Conservation (phyloP, 1,140 invertebrate species). For the Diorhabda sublineata region DNA sequence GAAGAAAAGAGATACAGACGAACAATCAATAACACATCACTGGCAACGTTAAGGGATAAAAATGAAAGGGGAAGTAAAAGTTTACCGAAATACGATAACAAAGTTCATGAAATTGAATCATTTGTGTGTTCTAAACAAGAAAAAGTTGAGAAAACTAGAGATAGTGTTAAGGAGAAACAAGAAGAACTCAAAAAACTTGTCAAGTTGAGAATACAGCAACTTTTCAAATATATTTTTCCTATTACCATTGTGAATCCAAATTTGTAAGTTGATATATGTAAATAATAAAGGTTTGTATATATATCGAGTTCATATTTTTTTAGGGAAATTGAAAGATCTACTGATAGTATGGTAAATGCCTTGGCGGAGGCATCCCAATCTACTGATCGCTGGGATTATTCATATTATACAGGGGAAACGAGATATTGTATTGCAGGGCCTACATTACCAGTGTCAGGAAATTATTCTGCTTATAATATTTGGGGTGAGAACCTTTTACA, state of each 20-base stretch:
- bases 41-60: slow-evolving; percentile 53
- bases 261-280: slow-evolving; percentile 45
- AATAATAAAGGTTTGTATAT: no score
- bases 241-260: slow-evolving; percentile 57
- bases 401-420: slow-evolving; percentile 60
- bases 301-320: slow-evolving; percentile 15
- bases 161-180: slow-evolving; percentile 53
- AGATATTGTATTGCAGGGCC: slow-evolving; percentile 72
- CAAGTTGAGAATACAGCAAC: slow-evolving; percentile 60
- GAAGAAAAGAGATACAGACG: slow-evolving; percentile 60
- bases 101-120: slow-evolving; percentile 58
- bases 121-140: slow-evolving; percentile 53
- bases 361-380: slow-evolving; percentile 72
- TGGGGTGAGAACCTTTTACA: slow-evolving; percentile 57
- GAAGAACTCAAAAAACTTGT: slow-evolving; percentile 59
- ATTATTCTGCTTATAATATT: slow-evolving; percentile 70
- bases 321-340: slow-evolving; percentile 54
- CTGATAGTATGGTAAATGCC: slow-evolving; percentile 63
- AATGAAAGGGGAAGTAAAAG: slow-evolving; percentile 56
- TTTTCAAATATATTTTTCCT: slow-evolving; percentile 74
- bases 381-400: slow-evolving; percentile 70
- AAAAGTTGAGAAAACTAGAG: slow-evolving; percentile 53
- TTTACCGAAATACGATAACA: slow-evolving; percentile 60
- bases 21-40: slow-evolving; percentile 51
- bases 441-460: slow-evolving; percentile 69